Conservation (phyloP, 2,888 invertebrate species). For the Sphaerolaimus hirsutus region DNA sequence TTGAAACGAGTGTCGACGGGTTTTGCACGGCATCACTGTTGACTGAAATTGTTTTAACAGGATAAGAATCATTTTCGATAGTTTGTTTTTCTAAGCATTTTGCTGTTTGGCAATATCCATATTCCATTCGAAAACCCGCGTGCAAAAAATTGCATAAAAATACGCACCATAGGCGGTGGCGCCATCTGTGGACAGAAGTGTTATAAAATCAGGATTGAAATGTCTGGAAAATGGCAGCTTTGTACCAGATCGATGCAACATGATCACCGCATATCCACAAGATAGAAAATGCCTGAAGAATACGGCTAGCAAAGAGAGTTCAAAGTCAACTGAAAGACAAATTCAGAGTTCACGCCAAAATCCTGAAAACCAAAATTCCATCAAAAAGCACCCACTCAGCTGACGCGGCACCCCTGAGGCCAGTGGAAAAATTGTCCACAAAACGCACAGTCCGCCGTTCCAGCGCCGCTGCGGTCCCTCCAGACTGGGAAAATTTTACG, state of each 20-base stretch:
- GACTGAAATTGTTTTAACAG: not conserved
- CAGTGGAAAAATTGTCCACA: conserved; percentile 95
- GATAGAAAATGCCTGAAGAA: conserved; percentile 46
- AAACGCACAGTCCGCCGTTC: conserved; percentile 90
- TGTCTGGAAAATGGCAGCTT: conserved; percentile 71
- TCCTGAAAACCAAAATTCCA: too few relatives aligned
- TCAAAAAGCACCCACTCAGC: conserved; percentile 51
- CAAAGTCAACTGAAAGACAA: too few relatives aligned
- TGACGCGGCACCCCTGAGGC: conserved; percentile 74
- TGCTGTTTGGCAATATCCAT: too few relatives aligned
- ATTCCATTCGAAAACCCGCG: too few relatives aligned
- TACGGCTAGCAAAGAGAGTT: too few relatives aligned
- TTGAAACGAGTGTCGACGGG: not conserved
- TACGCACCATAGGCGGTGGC: too few relatives aligned
- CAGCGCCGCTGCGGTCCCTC: conserved; percentile 81
- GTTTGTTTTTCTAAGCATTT: too few relatives aligned
- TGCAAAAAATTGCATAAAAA: too few relatives aligned
- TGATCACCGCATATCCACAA: conserved; percentile 62
- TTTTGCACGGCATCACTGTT: not conserved
- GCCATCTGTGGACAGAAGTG: not conserved
- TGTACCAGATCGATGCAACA: conserved; percentile 67
- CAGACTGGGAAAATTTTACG: conserved; percentile 42
- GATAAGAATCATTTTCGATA: not conserved
- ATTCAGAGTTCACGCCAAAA: too few relatives aligned
- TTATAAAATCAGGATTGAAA: conserved; percentile 36